phyloP scores from a whole-genome alignment of 2,888 invertebrate species.

The Phortica okadai region DNA sequence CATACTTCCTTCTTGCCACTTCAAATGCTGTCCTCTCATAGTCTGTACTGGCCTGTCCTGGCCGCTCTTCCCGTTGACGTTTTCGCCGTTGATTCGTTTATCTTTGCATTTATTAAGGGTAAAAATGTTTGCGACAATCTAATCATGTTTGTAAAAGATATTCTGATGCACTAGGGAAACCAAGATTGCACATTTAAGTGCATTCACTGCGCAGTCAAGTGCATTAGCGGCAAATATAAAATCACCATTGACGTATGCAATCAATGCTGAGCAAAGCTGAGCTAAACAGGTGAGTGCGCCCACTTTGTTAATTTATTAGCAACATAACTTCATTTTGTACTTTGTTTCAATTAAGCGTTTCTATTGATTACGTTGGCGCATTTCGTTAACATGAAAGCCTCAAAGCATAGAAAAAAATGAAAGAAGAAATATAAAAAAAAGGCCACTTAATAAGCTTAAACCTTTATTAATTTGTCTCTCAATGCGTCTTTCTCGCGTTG shows the following conservation, averaged over 20 bases:
- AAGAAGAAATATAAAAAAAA: no score
- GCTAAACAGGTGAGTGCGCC: background rate
- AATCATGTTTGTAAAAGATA: conserved; percentile 57
- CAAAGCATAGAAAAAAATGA: no score
- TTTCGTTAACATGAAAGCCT: no score
- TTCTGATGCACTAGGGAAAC: conserved; percentile 45
- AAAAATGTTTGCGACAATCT: conserved; percentile 60
- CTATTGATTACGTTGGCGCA: no score
- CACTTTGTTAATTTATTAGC: background rate
- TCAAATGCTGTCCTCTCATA: background rate
- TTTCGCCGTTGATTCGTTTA: conserved; percentile 47
- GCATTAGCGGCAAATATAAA: no score
- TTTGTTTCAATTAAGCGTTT: background rate
- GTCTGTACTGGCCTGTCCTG: background rate
- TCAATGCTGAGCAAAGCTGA: no score
- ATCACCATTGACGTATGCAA: no score
- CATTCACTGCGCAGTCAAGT: no score
- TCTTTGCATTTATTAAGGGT: conserved; percentile 40
- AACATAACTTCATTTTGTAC: background rate
- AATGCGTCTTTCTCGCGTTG: no score
- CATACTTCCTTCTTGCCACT: background rate
- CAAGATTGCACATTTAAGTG: background rate
- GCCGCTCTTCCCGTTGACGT: conserved; percentile 55
- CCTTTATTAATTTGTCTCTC: no score
- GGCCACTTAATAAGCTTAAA: no score